Base-by-base conservation (phyloP, 2,797 vertebrate genomes). In the Saxicola maurus region DNA sequence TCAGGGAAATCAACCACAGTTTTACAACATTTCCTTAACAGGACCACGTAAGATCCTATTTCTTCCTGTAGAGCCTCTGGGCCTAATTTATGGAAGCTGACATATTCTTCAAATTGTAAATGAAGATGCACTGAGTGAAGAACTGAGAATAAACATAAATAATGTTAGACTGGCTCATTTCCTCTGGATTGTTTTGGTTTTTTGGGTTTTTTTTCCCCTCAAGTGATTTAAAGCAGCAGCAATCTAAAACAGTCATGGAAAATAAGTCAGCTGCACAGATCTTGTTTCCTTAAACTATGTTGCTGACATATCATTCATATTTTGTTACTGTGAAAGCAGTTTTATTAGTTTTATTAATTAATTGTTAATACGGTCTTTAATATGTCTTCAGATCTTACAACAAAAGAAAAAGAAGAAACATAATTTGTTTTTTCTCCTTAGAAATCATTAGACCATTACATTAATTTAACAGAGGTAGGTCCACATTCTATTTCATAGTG, bases 361-460 rank as follows among this genome's bases (percentile, higher is more conserved):
- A 37, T 62, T 85, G 74, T 89, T 77, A 88, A 85, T 91, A 94
- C 1, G 42, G 75, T 82, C 92, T 93, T 95, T 94, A 96, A 90
- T 59, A 74, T 53, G 74, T 86, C 72, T 92, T 91, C 90, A 82
- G 51, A 65, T 59, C 45, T 71, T 83, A 71, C n/a, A 69, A 65
- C 16, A 53, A 35, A 27, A 67, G 16, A 67, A 25, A 78, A 43
- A 49, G 31, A 52, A 68, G 14, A 56, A 72, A 40, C 17, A 66
- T 27, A 72, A 53, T 45, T 38, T 42, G 20, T 14, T 64, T 75
- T 87, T 87, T 87, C 28, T 89, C 60, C 46, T 74, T 38, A 46
- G 35, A 74, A 71, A 60, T 56, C 40, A 62, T 56, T 40, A 46
- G 43, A 89, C 35, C 57, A 71, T 59, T 65, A 77, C n/a, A 61